Evolutionary conservation across 2,797 vertebrate genomes (phyloP).

Genomic region (Myioborus melanocephalus): DNA sequence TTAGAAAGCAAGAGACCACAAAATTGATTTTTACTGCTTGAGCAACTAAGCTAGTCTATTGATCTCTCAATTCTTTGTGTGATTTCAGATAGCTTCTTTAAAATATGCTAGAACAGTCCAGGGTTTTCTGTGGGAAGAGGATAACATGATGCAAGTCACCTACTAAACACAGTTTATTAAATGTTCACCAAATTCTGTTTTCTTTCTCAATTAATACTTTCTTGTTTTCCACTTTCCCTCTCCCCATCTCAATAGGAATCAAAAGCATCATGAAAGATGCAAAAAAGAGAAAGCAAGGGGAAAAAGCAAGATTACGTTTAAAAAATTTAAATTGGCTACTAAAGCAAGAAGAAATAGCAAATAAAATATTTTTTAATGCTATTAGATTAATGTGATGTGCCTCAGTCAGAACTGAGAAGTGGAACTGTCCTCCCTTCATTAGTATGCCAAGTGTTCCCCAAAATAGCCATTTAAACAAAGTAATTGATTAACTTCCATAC

Average conservation of each 20-base stretch:
- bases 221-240: not conserved
- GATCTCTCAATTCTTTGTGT: not conserved
- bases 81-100: conserved; percentile 16
- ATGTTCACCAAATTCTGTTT: not conserved
- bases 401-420: not conserved
- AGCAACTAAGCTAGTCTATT: not conserved
- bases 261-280: not conserved
- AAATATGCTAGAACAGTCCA: not conserved
- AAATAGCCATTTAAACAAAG: not conserved
- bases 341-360: not conserved
- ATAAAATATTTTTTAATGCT: not conserved
- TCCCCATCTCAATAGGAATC: not conserved
- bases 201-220: not conserved
- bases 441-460: not conserved
- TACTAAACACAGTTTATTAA: not conserved
- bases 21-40: conserved; percentile 12
- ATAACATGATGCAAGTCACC: not conserved
- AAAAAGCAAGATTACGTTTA: not conserved
- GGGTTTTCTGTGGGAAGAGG: not conserved
- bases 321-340: not conserved
- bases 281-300: not conserved
- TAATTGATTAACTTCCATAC: not conserved
- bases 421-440: not conserved
- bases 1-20: not conserved
- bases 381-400: not conserved